Conservation (phyloP, 2,113 vertebrate species). For the Chloropsis hardwickii region DNA sequence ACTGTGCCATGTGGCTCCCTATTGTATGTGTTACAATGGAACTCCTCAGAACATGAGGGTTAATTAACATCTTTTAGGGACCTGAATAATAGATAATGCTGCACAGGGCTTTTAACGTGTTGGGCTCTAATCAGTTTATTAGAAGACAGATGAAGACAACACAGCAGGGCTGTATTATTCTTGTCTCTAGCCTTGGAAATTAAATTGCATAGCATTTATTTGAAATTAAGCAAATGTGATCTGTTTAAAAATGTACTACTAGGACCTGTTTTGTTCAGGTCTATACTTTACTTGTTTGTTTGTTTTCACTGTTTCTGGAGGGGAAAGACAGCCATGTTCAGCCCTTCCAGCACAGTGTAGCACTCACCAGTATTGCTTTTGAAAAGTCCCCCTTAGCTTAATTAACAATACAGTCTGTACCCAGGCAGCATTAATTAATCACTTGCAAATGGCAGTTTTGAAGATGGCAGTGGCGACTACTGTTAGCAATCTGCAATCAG, state of each 20-base stretch:
- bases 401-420: slow-evolving; percentile 15
- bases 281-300: slow-evolving; percentile 16
- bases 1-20: not conserved
- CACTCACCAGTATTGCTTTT: not conserved
- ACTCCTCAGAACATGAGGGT: slow-evolving; percentile 42
- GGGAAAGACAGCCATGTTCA: not conserved
- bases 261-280: not conserved
- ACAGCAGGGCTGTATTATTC: slow-evolving; percentile 62
- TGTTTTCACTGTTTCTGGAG: slow-evolving; percentile 11
- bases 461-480: not conserved
- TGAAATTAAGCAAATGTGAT: slow-evolving; percentile 13
- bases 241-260: slow-evolving; percentile 37
- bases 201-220: slow-evolving; percentile 34
- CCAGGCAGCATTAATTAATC: slow-evolving; percentile 52
- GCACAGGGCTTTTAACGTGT: slow-evolving; percentile 47
- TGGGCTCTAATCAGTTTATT: slow-evolving; percentile 81
- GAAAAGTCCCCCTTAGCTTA: not conserved
- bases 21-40: slow-evolving; percentile 43
- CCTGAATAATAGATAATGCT: slow-evolving; percentile 64
- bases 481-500: not conserved
- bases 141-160: slow-evolving; percentile 63
- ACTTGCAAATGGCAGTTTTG: slow-evolving; percentile 3
- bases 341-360: not conserved
- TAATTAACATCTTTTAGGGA: slow-evolving; percentile 73
- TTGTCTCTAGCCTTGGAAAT: slow-evolving; percentile 5